These are phyloP conservation scores for Dexiosoma caninum DNA, from an alignment of 2,888 invertebrate genomes.

Conservation along the genomic window DNA sequence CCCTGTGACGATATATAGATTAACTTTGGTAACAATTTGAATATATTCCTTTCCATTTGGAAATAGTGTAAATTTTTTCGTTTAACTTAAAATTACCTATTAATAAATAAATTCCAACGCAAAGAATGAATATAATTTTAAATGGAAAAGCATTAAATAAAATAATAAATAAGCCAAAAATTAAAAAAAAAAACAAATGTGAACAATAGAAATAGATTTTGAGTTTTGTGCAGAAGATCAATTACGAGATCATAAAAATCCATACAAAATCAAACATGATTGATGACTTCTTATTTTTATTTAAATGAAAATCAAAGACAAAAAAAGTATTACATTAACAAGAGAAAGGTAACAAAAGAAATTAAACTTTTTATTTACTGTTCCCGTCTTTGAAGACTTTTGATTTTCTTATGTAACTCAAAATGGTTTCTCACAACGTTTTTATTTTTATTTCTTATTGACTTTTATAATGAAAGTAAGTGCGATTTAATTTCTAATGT, in stretches of 20 bases:
- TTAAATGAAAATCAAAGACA: neutral
- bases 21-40: no score
- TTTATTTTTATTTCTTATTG: no score
- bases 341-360: conserved; percentile 24
- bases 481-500: neutral
- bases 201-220: conserved; percentile 29
- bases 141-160: conserved; percentile 20
- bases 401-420: neutral
- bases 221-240: conserved; percentile 59
- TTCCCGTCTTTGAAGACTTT: conserved; percentile 13
- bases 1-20: no score
- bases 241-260: conserved; percentile 57
- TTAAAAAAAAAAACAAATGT: neutral
- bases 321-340: neutral
- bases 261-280: conserved; percentile 49
- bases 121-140: neutral
- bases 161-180: neutral
- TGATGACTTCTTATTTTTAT: conserved; percentile 48
- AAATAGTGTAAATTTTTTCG: conserved; percentile 17
- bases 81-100: neutral
- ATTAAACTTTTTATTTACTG: conserved; percentile 24
- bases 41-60: no score
- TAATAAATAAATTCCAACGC: neutral
- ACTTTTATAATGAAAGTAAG: neutral
- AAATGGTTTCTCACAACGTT: no score